These are phyloP conservation scores for Subacronicta megacephala DNA, from an alignment of 2,888 invertebrate species.

Conservation along the genomic window DNA sequence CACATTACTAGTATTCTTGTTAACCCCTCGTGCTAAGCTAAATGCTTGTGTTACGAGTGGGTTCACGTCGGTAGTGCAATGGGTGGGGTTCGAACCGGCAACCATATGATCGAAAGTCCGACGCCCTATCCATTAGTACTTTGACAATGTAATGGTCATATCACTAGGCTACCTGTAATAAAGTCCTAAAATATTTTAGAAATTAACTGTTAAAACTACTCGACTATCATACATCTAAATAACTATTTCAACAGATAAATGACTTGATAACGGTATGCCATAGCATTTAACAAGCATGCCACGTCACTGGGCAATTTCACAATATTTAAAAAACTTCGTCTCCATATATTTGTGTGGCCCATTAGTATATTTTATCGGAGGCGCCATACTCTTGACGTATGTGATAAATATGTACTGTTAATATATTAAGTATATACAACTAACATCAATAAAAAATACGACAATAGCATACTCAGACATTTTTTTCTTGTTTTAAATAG, in stretches of 20 bases:
- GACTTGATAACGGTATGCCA: conserved; percentile 22
- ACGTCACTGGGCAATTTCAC: conserved; percentile 49
- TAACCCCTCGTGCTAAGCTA: too few species aligned
- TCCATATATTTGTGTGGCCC: conserved; percentile 46
- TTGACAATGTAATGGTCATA: too few species aligned
- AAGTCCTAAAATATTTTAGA: conserved; percentile 12
- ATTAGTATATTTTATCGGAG: conserved; percentile 54
- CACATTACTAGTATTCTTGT: too few species aligned
- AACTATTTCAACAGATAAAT: conserved; percentile 28
- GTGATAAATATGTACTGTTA: conserved; percentile 39
- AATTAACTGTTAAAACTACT: not conserved
- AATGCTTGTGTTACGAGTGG: too few species aligned
- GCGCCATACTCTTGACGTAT: conserved; percentile 53
- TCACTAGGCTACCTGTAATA: too few species aligned
- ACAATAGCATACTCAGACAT: too few species aligned
- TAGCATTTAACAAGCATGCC: conserved; percentile 24
- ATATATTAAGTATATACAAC: conserved; percentile 7
- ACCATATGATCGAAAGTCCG: too few species aligned
- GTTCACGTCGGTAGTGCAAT: too few species aligned
- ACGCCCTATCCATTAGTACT: too few species aligned
- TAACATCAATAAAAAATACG: conserved; percentile 4
- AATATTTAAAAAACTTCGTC: conserved; percentile 51
- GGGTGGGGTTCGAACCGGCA: too few species aligned
- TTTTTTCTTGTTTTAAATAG: too few species aligned
- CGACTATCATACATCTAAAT: conserved; percentile 18